phyloP scores from a whole-genome alignment of 2,113 vertebrate species.

The Corynorhinus townsendii region DNA sequence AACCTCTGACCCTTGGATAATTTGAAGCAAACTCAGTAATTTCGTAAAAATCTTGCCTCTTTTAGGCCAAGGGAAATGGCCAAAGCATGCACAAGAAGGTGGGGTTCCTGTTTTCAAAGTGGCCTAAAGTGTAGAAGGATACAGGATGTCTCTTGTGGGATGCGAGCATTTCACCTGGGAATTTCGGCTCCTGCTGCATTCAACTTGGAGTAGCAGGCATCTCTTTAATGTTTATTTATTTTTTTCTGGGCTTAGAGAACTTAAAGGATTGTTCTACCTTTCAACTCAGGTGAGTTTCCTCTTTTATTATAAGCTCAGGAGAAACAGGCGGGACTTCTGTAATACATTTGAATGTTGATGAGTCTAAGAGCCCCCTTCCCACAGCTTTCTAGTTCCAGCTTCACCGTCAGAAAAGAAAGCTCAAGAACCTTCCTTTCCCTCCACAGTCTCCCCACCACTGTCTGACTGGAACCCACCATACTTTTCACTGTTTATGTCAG shows the following conservation, averaged over 20 bases:
- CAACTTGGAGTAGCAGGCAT: neutral
- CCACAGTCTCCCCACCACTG: neutral
- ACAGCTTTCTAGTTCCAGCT: neutral
- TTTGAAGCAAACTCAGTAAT: slow-evolving; percentile 57
- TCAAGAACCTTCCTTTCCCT: neutral
- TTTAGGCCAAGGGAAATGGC: slow-evolving; percentile 20
- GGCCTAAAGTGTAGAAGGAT: neutral
- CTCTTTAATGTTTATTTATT: neutral
- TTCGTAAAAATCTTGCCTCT: slow-evolving; percentile 7
- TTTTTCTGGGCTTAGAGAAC: neutral
- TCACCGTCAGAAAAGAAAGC: neutral
- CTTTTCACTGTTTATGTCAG: neutral
- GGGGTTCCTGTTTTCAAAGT: neutral
- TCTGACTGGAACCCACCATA: neutral
- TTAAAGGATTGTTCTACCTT: neutral
- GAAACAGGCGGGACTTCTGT: neutral
- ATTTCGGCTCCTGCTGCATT: neutral
- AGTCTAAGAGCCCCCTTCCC: neutral
- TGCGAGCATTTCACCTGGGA: neutral
- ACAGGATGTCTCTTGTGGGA: neutral
- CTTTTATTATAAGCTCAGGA: neutral
- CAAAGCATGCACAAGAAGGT: neutral
- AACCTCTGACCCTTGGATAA: slow-evolving; percentile 65
- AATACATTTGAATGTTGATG: neutral
- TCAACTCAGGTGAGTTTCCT: neutral